These are phyloP conservation scores for Tipula confusa DNA, from an alignment of 2,888 invertebrate genomes.

Conservation along the genomic window DNA sequence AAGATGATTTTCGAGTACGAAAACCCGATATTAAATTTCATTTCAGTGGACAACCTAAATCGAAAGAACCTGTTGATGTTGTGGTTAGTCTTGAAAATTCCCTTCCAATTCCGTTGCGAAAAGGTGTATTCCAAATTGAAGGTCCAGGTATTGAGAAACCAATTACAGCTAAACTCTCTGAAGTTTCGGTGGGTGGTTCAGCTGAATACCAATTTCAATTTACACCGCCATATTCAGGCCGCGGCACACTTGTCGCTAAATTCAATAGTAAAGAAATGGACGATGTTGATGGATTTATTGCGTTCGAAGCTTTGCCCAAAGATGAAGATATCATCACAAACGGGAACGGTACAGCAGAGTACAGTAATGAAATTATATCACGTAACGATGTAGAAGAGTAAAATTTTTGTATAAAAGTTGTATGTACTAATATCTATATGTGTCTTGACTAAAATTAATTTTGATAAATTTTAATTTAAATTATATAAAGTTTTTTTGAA, in stretches of 20 bases:
- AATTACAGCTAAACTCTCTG: slow-evolving; percentile 43
- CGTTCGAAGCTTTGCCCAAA: slow-evolving; percentile 61
- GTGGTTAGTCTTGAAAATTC: slow-evolving; percentile 74
- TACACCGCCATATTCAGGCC: slow-evolving; percentile 72
- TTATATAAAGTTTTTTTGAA: background rate
- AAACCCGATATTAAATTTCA: slow-evolving; percentile 83
- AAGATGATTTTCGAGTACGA: slow-evolving; percentile 83
- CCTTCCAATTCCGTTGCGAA: slow-evolving; percentile 70
- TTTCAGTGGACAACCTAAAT: slow-evolving; percentile 55
- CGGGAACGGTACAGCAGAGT: slow-evolving; percentile 37
- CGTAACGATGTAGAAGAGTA: slow-evolving; percentile 43
- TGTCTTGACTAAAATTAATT: background rate
- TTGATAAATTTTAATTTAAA: background rate
- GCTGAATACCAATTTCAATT: slow-evolving; percentile 72
- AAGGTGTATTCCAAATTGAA: slow-evolving; percentile 74
- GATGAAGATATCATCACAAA: slow-evolving; percentile 46
- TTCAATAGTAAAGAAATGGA: slow-evolving; percentile 82
- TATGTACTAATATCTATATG: background rate
- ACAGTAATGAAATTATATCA: slow-evolving; percentile 42
- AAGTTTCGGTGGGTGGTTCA: slow-evolving; percentile 59
- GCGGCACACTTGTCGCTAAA: slow-evolving; percentile 78
- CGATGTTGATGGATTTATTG: slow-evolving; percentile 85
- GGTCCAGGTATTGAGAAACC: slow-evolving; percentile 75
- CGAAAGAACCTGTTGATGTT: slow-evolving; percentile 54
- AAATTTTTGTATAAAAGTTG: background rate